These are phyloP conservation scores for Dione juno DNA, from an alignment of 2,888 invertebrate species.

Conservation along the genomic window DNA sequence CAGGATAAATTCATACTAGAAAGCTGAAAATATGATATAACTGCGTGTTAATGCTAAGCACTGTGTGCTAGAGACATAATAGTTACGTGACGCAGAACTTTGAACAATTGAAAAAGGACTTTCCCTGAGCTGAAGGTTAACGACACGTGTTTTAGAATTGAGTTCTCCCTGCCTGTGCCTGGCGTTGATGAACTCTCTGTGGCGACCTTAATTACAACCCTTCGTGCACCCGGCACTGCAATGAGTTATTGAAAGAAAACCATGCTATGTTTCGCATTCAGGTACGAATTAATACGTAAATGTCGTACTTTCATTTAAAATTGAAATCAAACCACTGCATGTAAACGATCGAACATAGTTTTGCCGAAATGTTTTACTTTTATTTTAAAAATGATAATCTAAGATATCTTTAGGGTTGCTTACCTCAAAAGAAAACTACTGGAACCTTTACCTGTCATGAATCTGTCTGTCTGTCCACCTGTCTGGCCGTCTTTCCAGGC, in stretches of 20 bases:
- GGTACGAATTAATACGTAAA: slow-evolving; percentile 32
- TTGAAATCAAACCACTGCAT: not conserved
- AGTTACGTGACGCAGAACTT: not conserved
- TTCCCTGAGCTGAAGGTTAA: slow-evolving; percentile 39
- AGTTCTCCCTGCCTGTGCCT: slow-evolving; percentile 38
- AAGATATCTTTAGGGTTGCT: no score
- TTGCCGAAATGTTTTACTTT: not conserved
- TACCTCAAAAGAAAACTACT: no score
- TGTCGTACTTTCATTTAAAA: slow-evolving; percentile 10
- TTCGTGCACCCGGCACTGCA: slow-evolving; percentile 48
- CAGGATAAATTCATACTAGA: not conserved
- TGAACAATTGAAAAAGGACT: slow-evolving; percentile 23
- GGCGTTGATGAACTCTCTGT: slow-evolving; percentile 62
- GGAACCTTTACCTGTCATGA: no score
- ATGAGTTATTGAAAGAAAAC: slow-evolving; percentile 52
- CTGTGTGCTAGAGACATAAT: not conserved
- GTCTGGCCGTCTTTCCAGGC: no score
- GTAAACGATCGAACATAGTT: not conserved
- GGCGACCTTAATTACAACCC: slow-evolving; percentile 65
- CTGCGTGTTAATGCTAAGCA: not conserved
- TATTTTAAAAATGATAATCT: not conserved
- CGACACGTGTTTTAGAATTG: slow-evolving; percentile 46
- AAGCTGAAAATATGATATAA: not conserved
- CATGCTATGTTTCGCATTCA: slow-evolving; percentile 43
- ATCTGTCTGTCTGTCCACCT: no score